Conservation (phyloP, 2,888 invertebrate genomes). For the Tryphoninae sp. region DNA sequence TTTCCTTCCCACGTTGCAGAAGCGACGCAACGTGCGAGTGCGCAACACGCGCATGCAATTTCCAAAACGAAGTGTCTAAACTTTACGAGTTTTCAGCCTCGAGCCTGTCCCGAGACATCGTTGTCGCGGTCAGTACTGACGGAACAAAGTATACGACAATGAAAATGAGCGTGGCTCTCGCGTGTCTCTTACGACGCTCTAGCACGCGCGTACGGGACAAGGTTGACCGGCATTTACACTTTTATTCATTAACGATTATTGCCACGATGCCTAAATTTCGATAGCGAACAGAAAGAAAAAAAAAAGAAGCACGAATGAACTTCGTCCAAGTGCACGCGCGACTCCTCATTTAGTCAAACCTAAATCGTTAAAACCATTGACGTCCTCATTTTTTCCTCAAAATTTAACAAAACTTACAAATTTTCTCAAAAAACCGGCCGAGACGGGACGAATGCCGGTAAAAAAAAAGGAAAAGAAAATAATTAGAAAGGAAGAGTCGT, state of each 20-base stretch:
- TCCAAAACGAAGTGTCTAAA: slow-evolving; percentile 19
- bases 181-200: slow-evolving; percentile 60
- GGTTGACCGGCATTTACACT: slow-evolving; percentile 57
- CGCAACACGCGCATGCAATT: slow-evolving; percentile 16
- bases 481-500: slow-evolving; percentile 22
- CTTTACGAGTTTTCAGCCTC: slow-evolving; percentile 38
- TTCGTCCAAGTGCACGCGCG: neutral
- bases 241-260: slow-evolving; percentile 76
- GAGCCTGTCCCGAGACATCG: slow-evolving; percentile 26
- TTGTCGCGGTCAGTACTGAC: slow-evolving; percentile 19
- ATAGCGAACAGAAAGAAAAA: slow-evolving; percentile 21
- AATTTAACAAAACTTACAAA: neutral
- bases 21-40: neutral
- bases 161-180: slow-evolving; percentile 66
- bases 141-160: slow-evolving; percentile 8
- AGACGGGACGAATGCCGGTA: slow-evolving; percentile 9
- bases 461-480: slow-evolving; percentile 11
- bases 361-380: slow-evolving; percentile 25
- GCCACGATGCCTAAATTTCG: slow-evolving; percentile 59
- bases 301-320: slow-evolving; percentile 8
- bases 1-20: neutral
- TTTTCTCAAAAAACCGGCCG: neutral
- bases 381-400: neutral
- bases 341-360: slow-evolving; percentile 16
- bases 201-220: slow-evolving; percentile 49